A percentile compares a stretch with the other conserved stretches of the same genome.
phyloP scores from a whole-genome alignment of 1,140 invertebrate species.

The Araneus ventricosus region DNA sequence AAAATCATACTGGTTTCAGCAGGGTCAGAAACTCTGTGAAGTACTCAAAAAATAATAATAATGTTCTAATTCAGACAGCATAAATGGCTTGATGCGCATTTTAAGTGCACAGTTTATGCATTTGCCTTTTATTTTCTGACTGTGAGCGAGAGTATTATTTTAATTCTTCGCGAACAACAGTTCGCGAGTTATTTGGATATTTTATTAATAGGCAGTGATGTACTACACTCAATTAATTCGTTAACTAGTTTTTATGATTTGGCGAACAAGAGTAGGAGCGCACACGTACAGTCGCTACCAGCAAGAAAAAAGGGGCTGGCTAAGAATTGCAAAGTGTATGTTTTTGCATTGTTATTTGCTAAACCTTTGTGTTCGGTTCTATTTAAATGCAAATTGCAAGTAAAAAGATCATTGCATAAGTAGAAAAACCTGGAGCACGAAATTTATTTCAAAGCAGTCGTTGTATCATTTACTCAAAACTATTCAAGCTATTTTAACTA shows the following conservation, averaged over 20 bases:
- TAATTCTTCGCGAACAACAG: not conserved
- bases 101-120: not conserved
- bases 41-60: too few species aligned
- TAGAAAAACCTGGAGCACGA: too few species aligned
- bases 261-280: not conserved
- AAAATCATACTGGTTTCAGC: too few species aligned
- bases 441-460: too few species aligned
- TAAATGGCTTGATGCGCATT: not conserved
- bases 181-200: not conserved
- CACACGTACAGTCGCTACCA: not conserved
- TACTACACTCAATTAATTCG: conserved; percentile 19
- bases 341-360: not conserved
- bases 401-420: not conserved
- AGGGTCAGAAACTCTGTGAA: too few species aligned
- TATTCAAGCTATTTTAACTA: too few species aligned
- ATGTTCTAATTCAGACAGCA: too few species aligned
- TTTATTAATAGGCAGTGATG: conserved; percentile 22
- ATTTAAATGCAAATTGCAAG: not conserved
- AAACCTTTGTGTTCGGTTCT: not conserved
- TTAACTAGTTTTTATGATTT: conserved; percentile 17
- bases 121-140: not conserved
- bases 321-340: not conserved
- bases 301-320: not conserved
- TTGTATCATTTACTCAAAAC: too few species aligned
- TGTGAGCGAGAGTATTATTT: not conserved